A percentile compares a stretch with the other conserved stretches of the same genome.
phyloP scores from a whole-genome alignment of 2,888 invertebrate species.

The Napeogenes inachia region DNA sequence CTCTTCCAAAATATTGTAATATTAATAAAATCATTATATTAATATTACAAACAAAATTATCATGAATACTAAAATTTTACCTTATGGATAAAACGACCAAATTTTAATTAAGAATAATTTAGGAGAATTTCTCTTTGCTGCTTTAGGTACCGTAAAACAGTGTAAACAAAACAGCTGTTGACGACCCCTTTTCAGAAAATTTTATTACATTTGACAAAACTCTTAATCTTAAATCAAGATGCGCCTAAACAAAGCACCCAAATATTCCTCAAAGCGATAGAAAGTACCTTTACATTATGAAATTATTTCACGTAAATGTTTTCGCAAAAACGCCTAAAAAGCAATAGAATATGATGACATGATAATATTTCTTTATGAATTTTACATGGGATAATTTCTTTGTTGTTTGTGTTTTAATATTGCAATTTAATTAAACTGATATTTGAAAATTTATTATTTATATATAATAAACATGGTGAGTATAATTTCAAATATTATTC shows the following conservation, averaged over 20 bases:
- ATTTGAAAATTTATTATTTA: no score
- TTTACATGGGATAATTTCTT: no score
- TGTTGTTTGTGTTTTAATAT: no score
- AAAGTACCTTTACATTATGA: slow-evolving; percentile 7
- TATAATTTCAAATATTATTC: no score
- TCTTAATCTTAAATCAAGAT: slow-evolving; percentile 4
- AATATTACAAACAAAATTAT: no score
- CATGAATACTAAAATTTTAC: no score
- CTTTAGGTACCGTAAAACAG: background rate
- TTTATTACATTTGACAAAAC: slow-evolving; percentile 4
- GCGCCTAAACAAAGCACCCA: slow-evolving; percentile 4
- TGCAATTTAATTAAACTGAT: no score
- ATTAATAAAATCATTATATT: no score
- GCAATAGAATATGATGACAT: background rate
- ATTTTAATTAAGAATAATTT: background rate
- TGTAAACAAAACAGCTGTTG: slow-evolving; percentile 1
- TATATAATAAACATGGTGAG: no score
- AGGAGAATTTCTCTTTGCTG: background rate
- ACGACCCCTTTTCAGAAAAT: slow-evolving; percentile 5
- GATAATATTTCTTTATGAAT: no score
- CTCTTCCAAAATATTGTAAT: no score
- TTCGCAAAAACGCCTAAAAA: slow-evolving; percentile 3
- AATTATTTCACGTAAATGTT: slow-evolving; percentile 9
- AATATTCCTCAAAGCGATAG: slow-evolving; percentile 1
- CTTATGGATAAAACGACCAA: no score